phyloP scores from a whole-genome alignment of 2,888 invertebrate genomes.

The Priocnemis perturbator region DNA sequence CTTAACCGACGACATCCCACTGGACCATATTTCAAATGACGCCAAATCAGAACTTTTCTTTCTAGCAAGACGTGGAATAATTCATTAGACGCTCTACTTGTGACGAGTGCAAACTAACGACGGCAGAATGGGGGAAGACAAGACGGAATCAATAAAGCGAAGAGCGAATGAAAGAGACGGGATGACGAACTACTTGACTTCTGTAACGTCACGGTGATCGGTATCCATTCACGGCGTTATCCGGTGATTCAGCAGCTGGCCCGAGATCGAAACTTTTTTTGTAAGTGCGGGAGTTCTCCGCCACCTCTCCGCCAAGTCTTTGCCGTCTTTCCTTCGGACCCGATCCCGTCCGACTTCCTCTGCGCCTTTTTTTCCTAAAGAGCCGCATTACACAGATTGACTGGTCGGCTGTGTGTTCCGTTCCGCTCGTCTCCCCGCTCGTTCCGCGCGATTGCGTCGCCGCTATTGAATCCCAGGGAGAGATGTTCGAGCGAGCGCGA shows the following conservation, averaged over 20 bases:
- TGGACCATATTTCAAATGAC: no score
- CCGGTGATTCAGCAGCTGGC: slow-evolving; percentile 57
- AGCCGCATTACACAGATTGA: slow-evolving; percentile 45
- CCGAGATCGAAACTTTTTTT: slow-evolving; percentile 36
- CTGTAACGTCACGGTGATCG: slow-evolving; percentile 42
- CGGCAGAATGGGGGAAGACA: background rate
- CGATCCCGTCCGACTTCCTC: slow-evolving; percentile 8
- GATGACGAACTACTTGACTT: slow-evolving; percentile 25
- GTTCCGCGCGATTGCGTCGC: slow-evolving; percentile 48
- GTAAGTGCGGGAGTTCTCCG: slow-evolving; percentile 5
- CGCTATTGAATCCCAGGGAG: slow-evolving; percentile 34
- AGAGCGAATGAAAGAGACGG: slow-evolving; percentile 6
- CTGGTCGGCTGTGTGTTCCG: slow-evolving; percentile 27
- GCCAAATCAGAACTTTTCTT: no score
- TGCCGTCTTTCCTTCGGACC: slow-evolving; percentile 11
- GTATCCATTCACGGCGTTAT: slow-evolving; percentile 57
- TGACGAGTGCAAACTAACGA: background rate
- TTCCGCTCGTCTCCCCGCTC: slow-evolving; percentile 28
- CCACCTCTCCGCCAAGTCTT: slow-evolving; percentile 10
- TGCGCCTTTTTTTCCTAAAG: slow-evolving; percentile 30
- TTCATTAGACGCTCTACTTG: background rate
- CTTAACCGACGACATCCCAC: no score
- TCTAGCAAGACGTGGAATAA: background rate
- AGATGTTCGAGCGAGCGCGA: background rate
- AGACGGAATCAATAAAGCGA: slow-evolving; percentile 14